Conservation (phyloP, 2,113 vertebrate species). For the Xiphophorus couchianus region DNA sequence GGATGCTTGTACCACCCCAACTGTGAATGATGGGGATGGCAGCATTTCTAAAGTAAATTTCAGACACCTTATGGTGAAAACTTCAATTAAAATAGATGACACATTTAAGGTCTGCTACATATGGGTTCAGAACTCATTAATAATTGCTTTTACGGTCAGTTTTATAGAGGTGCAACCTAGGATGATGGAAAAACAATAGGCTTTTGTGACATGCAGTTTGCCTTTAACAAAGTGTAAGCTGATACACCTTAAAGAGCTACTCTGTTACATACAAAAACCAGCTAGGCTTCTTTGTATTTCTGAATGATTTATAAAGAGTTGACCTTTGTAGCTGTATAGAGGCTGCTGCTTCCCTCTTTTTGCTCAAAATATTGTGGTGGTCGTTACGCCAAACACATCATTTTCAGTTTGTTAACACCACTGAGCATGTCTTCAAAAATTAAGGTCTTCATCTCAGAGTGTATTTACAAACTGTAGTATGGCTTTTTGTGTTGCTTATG, state of each 20-base stretch:
- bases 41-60: no score
- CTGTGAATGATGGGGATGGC: no score
- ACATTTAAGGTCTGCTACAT: no score
- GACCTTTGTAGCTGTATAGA: neutral
- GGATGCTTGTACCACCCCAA: no score
- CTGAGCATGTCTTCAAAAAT: neutral
- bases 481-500: no score
- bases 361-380: neutral
- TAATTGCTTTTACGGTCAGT: neutral
- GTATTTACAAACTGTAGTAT: no score
- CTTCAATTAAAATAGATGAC: no score
- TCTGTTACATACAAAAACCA: neutral
- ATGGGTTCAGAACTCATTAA: neutral
- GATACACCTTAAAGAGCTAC: neutral
- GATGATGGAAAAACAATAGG: neutral
- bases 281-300: neutral
- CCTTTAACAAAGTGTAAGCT: neutral
- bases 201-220: neutral
- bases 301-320: neutral
- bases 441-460: no score
- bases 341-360: neutral
- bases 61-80: no score
- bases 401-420: neutral
- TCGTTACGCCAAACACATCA: neutral
- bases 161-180: neutral